Percentiles rank a stretch among this genome's conserved stretches.
These are phyloP conservation scores for Emys orbicularis DNA, from an alignment of 2,797 vertebrate species.

Conservation along the genomic window DNA sequence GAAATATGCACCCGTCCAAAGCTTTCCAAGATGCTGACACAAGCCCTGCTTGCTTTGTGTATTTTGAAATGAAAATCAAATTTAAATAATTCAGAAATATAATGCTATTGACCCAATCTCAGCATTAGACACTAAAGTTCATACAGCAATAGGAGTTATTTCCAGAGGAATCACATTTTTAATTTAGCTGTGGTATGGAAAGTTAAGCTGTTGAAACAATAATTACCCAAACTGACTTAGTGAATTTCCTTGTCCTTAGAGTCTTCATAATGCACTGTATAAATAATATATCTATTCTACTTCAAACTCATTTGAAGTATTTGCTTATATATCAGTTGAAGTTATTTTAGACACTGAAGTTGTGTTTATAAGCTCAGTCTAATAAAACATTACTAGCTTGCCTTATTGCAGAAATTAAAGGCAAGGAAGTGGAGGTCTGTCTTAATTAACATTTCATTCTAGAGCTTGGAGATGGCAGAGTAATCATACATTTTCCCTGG, in stretches of 20 bases:
- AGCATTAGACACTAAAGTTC: background rate
- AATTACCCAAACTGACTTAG: conserved; percentile 40
- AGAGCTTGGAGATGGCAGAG: background rate
- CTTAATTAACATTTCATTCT: conserved; percentile 72
- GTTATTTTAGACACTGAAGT: conserved; percentile 2
- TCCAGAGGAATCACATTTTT: conserved; percentile 31
- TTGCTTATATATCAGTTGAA: conserved; percentile 68
- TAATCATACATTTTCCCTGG: background rate
- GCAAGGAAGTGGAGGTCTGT: conserved; percentile 53
- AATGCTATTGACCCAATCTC: conserved; percentile 44
- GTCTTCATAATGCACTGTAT: conserved; percentile 42
- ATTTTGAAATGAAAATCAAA: conserved; percentile 41
- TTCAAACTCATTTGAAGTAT: conserved; percentile 74
- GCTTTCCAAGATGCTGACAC: conserved; percentile 24
- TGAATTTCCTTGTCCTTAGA: conserved; percentile 41
- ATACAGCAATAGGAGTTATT: background rate
- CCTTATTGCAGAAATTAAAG: conserved; percentile 78
- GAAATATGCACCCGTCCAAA: background rate
- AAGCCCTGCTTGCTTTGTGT: background rate
- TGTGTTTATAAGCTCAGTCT: conserved; percentile 44
- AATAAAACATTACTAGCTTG: conserved; percentile 73
- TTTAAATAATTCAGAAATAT: conserved; percentile 24
- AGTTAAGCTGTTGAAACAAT: conserved; percentile 49
- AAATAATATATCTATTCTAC: conserved; percentile 32
- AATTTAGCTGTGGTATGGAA: conserved; percentile 28